These are phyloP conservation scores for Pycnonotus jocosus DNA, from an alignment of 2,113 vertebrate genomes.

Conservation along the genomic window DNA sequence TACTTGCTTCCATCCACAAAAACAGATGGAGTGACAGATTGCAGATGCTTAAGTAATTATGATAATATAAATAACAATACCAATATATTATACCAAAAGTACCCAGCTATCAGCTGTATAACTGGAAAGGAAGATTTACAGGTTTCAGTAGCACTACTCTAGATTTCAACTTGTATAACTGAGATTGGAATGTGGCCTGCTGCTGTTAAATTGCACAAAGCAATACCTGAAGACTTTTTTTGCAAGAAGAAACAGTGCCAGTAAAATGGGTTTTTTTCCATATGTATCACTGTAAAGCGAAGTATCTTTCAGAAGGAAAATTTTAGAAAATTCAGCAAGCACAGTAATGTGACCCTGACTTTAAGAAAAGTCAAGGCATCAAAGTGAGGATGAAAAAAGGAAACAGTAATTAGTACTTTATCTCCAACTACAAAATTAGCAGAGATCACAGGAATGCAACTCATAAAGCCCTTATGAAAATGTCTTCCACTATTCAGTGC, in stretches of 20 bases:
- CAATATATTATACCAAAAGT: neutral
- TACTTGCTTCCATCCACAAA: neutral
- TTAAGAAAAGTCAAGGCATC: neutral
- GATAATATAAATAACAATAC: neutral
- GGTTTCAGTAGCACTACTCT: neutral
- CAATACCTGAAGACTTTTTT: neutral
- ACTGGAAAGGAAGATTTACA: neutral
- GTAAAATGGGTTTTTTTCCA: neutral
- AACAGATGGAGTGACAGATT: neutral
- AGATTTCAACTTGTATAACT: neutral
- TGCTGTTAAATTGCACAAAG: neutral
- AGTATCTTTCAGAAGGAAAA: neutral
- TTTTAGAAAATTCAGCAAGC: neutral
- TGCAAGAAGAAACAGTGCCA: neutral
- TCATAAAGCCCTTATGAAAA: neutral
- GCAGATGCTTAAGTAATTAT: neutral
- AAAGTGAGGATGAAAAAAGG: neutral
- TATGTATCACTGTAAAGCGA: neutral
- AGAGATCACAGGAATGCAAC: neutral
- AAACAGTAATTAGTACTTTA: neutral
- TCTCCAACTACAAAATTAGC: neutral
- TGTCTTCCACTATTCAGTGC: neutral
- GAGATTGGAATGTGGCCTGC: neutral
- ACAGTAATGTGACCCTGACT: neutral
- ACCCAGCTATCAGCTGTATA: neutral